phyloP scores from a whole-genome alignment of 2,113 vertebrate species.

The Aphyosemion australe region DNA sequence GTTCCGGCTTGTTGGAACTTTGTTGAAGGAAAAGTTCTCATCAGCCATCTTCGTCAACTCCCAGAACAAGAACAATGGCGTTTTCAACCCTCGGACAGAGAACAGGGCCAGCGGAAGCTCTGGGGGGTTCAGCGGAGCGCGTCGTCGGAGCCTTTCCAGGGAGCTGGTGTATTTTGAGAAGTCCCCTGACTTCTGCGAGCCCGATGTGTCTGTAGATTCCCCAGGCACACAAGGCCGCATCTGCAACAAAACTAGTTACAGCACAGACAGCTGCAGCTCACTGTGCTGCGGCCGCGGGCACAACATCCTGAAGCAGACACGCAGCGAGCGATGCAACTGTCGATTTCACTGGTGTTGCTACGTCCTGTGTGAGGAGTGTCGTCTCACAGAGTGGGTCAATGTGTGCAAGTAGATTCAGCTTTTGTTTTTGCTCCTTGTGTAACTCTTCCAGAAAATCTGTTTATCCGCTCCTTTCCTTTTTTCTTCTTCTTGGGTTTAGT shows the following conservation, averaged over 20 bases:
- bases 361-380: slow-evolving; percentile 90
- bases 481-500: slow-evolving; percentile 55
- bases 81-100: slow-evolving; percentile 82
- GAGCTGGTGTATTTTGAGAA: slow-evolving; percentile 93
- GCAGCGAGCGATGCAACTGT: slow-evolving; percentile 87
- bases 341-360: slow-evolving; percentile 94
- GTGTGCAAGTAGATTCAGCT: slow-evolving; percentile 85
- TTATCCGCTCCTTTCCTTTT: slow-evolving; percentile 46
- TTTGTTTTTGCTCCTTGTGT: slow-evolving; percentile 66
- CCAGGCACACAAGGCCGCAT: slow-evolving; percentile 85
- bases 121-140: slow-evolving; percentile 55
- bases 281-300: slow-evolving; percentile 91
- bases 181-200: slow-evolving; percentile 90
- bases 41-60: slow-evolving; percentile 88
- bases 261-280: slow-evolving; percentile 86
- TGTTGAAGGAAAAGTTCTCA: slow-evolving; percentile 84
- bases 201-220: slow-evolving; percentile 80
- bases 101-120: slow-evolving; percentile 37
- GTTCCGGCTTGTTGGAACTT: slow-evolving; percentile 85
- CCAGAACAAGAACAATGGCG: slow-evolving; percentile 90
- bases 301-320: slow-evolving; percentile 87
- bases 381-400: slow-evolving; percentile 89
- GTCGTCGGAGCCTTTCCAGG: slow-evolving; percentile 79
- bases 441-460: slow-evolving; percentile 69
- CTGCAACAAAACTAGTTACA: slow-evolving; percentile 89